Evolutionary conservation across 1,140 invertebrate genomes (phyloP), one percentile per base, ranked within the genome.

Genomic region (Drosophila auraria): DNA sequence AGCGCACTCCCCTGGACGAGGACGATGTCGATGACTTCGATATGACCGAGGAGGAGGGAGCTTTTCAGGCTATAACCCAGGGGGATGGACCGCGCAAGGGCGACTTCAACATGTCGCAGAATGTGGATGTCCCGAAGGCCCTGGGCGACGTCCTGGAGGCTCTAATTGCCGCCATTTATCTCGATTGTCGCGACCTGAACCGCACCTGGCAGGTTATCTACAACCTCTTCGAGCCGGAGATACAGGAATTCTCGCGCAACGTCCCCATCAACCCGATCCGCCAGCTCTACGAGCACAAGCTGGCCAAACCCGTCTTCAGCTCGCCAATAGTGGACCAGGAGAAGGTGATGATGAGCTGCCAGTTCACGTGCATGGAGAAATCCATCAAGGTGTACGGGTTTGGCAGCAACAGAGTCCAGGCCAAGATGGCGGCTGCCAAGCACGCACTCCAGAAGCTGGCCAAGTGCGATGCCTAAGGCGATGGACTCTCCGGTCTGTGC

Each of bases 91-190:
- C 54, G 5, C 9, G 11, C 1, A 33, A 47, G 2, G 74, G 86
- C 12, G 50, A 64, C 0, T 78, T 58, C 11, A 92, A 92, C 57
- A 92, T 97, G 12, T 95, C 95, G 0, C 95, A 96, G 80, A 95
- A 96, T 73, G 93, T 98, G 5, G 98, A 99, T 93, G 97, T 99
- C 1, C 99, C 99, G 0, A 99, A 99, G 95, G 93, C 92, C n/a
- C 94, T 99, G 14, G 98, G 98, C 5, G 98, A 99, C 93, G 94
- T 99, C 51, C 98, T 99, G 93, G 98, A 99, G 93, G 97, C 98
- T 0, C 89, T 99, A 0, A 96, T 97, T 57, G 98, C 98, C 8
- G 98, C 98, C 0, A 96, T 99, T 70, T 99, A 96, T 92, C 92
- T 99, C 11, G 98, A 99, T 94, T 96, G 95, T 91, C 96, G 97